Conservation (phyloP, 2,113 vertebrate species). For the Neolamprologus hecqui region DNA sequence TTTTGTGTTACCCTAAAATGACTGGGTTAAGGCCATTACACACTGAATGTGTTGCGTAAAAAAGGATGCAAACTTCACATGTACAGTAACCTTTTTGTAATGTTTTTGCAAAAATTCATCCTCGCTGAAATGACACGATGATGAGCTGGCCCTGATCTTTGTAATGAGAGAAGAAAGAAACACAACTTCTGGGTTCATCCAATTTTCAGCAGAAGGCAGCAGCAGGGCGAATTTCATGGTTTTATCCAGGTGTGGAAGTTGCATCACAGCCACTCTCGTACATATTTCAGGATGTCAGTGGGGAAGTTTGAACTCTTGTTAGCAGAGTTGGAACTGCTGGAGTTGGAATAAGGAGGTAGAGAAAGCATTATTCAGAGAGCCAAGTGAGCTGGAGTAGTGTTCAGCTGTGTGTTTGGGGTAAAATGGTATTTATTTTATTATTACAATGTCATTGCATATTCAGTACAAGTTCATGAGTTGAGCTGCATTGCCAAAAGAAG, state of each 20-base stretch:
- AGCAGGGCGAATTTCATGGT: neutral
- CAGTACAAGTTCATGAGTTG: rapidly evolving
- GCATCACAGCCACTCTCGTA: neutral
- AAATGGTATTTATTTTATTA: neutral
- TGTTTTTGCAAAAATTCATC: neutral
- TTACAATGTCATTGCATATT: neutral
- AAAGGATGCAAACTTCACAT: neutral
- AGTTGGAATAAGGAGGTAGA: neutral
- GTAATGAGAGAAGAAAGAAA: neutral
- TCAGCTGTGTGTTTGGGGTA: neutral
- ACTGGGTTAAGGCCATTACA: neutral
- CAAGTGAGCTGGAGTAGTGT: neutral
- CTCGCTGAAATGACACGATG: neutral
- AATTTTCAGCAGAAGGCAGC: neutral
- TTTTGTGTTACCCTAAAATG: neutral
- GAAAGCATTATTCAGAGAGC: neutral
- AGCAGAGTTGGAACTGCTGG: neutral
- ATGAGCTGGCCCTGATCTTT: neutral
- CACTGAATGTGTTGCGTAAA: neutral
- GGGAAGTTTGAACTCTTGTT: neutral
- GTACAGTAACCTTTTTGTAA: neutral
- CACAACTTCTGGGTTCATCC: neutral
- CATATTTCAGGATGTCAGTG: neutral
- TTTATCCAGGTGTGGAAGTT: neutral
- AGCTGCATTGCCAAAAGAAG: neutral